Conservation (phyloP, 2,888 invertebrate genomes). For the Podotricha telesiphe region DNA sequence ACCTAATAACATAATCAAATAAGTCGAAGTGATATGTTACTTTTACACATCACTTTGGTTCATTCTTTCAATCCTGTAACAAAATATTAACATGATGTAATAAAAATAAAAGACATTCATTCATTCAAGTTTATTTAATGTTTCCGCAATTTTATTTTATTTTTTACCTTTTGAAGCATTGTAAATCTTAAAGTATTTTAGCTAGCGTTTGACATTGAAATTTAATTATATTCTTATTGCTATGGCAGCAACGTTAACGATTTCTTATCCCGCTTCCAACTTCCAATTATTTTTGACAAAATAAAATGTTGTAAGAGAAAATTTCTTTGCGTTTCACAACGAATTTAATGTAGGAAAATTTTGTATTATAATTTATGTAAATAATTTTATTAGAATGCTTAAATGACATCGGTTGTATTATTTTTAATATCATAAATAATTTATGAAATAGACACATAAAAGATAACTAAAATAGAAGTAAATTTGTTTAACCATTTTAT, state of each 20-base stretch:
- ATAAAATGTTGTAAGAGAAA: constrained; percentile 6
- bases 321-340: neutral
- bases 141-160: constrained; percentile 7
- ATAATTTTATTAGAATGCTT: neutral
- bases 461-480: too few relatives aligned
- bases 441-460: too few relatives aligned
- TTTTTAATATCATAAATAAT: too few relatives aligned
- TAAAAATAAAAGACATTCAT: neutral
- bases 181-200: neutral
- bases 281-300: constrained; percentile 9
- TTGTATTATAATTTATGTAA: neutral
- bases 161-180: neutral
- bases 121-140: neutral
- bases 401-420: neutral
- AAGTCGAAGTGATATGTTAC: too few relatives aligned
- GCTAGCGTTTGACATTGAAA: constrained; percentile 9
- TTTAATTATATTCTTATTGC: constrained; percentile 25
- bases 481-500: too few relatives aligned
- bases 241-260: constrained; percentile 14
- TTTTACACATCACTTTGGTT: too few relatives aligned
- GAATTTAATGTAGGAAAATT: neutral
- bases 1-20: too few relatives aligned
- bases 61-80: too few relatives aligned
- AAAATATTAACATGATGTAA: neutral
- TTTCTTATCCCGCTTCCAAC: constrained; percentile 14